Conservation (phyloP, 2,113 vertebrate species). For the Polypterus bichir region DNA sequence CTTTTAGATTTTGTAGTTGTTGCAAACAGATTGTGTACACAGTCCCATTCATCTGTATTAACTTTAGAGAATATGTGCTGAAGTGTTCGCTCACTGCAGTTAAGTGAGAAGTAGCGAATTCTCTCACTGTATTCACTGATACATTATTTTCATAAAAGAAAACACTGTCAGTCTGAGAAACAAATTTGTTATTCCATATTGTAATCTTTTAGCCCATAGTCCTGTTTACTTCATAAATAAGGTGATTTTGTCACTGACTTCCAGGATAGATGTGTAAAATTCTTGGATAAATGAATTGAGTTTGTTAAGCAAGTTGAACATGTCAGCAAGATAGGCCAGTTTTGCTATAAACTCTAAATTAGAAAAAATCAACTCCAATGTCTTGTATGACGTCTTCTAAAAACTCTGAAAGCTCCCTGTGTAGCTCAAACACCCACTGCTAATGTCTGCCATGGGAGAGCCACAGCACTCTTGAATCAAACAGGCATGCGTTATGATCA, state of each 20-base stretch:
- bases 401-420: neutral
- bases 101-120: slow-evolving; percentile 14
- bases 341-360: neutral
- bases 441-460: slow-evolving; percentile 15
- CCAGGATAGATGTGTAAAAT: slow-evolving; percentile 7
- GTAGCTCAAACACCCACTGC: slow-evolving; percentile 12
- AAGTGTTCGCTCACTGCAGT: slow-evolving; percentile 13
- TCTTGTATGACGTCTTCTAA: neutral
- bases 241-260: slow-evolving; percentile 18
- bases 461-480: slow-evolving; percentile 11
- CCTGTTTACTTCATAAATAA: slow-evolving; percentile 16
- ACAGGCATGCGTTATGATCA: slow-evolving; percentile 3
- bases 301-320: slow-evolving; percentile 15
- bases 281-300: slow-evolving; percentile 14
- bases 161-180: slow-evolving; percentile 10
- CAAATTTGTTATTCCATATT: slow-evolving; percentile 8
- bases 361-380: neutral
- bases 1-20: slow-evolving; percentile 10
- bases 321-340: slow-evolving; percentile 5
- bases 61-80: slow-evolving; percentile 14
- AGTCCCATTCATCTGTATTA: slow-evolving; percentile 14
- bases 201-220: slow-evolving; percentile 11
- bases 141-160: slow-evolving; percentile 13
- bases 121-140: slow-evolving; percentile 7
- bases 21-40: slow-evolving; percentile 14